Conservation (phyloP, 2,888 invertebrate genomes). For the Nomada hirtipes region DNA sequence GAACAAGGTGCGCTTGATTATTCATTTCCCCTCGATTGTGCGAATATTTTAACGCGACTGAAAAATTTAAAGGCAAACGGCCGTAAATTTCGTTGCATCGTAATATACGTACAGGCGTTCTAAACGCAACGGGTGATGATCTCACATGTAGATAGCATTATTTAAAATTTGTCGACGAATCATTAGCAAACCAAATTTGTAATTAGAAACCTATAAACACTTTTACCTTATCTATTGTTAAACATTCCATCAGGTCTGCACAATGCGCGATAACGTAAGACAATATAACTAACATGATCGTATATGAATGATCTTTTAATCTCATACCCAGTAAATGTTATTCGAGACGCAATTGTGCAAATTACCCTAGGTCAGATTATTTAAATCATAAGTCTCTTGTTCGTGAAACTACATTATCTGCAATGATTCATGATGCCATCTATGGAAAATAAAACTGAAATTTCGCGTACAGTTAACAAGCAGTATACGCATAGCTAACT, state of each 20-base stretch:
- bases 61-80: too few relatives aligned
- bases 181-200: neutral
- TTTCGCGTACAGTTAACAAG: neutral
- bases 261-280: neutral
- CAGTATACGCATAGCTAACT: neutral
- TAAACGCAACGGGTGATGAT: neutral
- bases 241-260: constrained; percentile 7
- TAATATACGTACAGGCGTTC: too few relatives aligned
- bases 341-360: neutral
- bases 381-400: too few relatives aligned
- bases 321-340: neutral
- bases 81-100: too few relatives aligned
- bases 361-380: too few relatives aligned
- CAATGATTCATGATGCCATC: too few relatives aligned
- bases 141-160: constrained; percentile 5
- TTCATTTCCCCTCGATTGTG: too few relatives aligned
- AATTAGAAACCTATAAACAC: neutral
- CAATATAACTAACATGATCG: neutral
- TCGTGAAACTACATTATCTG: too few relatives aligned
- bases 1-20: too few relatives aligned
- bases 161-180: neutral
- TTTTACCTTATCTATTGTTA: constrained; percentile 1
- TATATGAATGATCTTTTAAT: constrained; percentile 10
- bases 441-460: too few relatives aligned
- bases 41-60: too few relatives aligned